These are phyloP conservation scores for Mixornis gularis DNA, from an alignment of 2,113 vertebrate genomes.

Conservation along the genomic window DNA sequence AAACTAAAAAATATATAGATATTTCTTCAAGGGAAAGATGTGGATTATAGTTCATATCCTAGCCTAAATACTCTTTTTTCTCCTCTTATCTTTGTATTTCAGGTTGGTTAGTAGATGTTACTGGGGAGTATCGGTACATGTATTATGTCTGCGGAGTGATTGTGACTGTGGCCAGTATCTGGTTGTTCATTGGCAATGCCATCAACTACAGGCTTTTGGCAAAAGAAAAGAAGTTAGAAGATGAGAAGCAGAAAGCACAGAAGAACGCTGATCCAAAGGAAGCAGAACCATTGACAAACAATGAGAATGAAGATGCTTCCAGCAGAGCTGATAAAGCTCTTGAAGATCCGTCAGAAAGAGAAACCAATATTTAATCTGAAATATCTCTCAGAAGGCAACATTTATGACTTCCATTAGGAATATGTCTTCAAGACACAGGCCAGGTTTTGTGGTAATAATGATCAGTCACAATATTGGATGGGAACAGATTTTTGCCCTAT, in stretches of 20 bases:
- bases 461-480: conserved; percentile 31
- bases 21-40: background rate
- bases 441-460: conserved; percentile 47
- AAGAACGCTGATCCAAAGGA: conserved; percentile 60
- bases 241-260: conserved; percentile 68
- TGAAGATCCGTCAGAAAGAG: conserved; percentile 77
- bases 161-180: conserved; percentile 85
- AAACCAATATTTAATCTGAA: conserved; percentile 87
- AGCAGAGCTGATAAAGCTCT: conserved; percentile 46
- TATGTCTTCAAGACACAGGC: conserved; percentile 35
- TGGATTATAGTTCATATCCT: background rate
- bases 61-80: background rate
- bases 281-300: conserved; percentile 65
- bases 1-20: background rate
- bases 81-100: conserved; percentile 52
- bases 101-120: conserved; percentile 93
- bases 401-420: conserved; percentile 51
- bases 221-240: conserved; percentile 77
- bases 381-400: conserved; percentile 5
- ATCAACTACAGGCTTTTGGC: conserved; percentile 92
- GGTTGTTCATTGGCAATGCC: conserved; percentile 92
- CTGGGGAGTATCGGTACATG: conserved; percentile 90
- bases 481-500: conserved; percentile 29
- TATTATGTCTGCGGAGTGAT: conserved; percentile 87
- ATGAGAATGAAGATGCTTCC: conserved; percentile 56